phyloP scores from a whole-genome alignment of 2,888 invertebrate species.

The Tetranychus piercei region DNA sequence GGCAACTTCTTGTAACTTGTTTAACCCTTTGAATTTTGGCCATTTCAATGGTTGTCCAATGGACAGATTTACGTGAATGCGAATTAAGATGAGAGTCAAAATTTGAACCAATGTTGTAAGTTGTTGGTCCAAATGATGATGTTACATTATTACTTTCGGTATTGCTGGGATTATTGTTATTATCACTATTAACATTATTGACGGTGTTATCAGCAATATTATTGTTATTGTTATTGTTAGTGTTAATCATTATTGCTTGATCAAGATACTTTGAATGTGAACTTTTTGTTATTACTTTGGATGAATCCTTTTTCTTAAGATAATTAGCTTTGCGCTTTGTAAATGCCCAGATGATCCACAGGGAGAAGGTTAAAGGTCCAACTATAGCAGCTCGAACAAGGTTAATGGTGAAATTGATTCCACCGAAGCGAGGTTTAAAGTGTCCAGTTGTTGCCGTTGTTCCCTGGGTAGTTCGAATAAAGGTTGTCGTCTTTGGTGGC shows the following conservation, averaged over 20 bases:
- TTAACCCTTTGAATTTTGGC: slow-evolving; percentile 36
- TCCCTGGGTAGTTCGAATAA: background rate
- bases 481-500: slow-evolving; percentile 18
- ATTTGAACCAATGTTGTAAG: background rate
- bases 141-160: background rate
- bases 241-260: background rate
- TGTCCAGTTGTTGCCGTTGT: slow-evolving; percentile 14
- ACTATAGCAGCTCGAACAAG: slow-evolving; percentile 36
- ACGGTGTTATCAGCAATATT: background rate
- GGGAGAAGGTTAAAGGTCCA: slow-evolving; percentile 37
- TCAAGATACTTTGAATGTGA: background rate
- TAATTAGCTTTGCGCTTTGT: slow-evolving; percentile 36
- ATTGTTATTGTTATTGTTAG: background rate
- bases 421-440: slow-evolving; percentile 34
- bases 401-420: slow-evolving; percentile 34
- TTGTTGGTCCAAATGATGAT: background rate
- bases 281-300: background rate
- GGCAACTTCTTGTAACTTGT: slow-evolving; percentile 39
- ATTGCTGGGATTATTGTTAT: no score
- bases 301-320: slow-evolving; percentile 23
- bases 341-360: slow-evolving; percentile 34
- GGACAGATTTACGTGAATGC: slow-evolving; percentile 15
- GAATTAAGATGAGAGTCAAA: slow-evolving; percentile 11
- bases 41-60: slow-evolving; percentile 25
- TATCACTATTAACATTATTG: background rate